These are phyloP conservation scores for Corythornis cristatus DNA, from an alignment of 2,113 vertebrate species.

Conservation along the genomic window DNA sequence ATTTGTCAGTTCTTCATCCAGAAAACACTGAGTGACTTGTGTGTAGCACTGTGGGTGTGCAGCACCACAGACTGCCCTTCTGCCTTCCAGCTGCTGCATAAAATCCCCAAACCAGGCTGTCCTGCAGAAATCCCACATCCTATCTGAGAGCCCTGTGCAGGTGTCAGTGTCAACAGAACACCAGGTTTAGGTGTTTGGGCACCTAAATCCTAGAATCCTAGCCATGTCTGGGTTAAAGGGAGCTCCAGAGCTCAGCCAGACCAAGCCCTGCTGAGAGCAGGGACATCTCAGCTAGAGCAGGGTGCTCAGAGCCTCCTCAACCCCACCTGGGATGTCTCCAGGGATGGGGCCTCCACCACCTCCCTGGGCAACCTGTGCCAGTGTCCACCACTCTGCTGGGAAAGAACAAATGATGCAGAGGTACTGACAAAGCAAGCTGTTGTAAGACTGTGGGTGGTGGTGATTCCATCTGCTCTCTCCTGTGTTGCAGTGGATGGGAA, in stretches of 20 bases:
- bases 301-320: no score
- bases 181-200: not conserved
- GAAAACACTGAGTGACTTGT: not conserved
- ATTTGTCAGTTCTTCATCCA: not conserved
- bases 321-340: no score
- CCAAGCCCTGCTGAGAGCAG: no score
- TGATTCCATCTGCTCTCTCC: slow-evolving; percentile 12
- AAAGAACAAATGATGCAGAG: no score
- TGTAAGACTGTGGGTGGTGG: not conserved
- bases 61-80: not conserved
- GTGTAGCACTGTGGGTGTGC: not conserved
- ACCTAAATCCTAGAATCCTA: not conserved
- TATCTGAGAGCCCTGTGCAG: not conserved
- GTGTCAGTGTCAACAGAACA: not conserved
- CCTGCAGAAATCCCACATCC: not conserved
- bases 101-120: not conserved
- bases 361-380: no score
- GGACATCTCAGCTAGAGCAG: no score
- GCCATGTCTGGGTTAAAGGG: no score
- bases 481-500: slow-evolving; percentile 89
- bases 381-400: no score
- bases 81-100: not conserved
- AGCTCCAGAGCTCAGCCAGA: no score
- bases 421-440: not conserved
- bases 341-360: no score